Evolutionary conservation across 2,797 vertebrate genomes (phyloP).

Genomic region (Clarias fuscus): DNA sequence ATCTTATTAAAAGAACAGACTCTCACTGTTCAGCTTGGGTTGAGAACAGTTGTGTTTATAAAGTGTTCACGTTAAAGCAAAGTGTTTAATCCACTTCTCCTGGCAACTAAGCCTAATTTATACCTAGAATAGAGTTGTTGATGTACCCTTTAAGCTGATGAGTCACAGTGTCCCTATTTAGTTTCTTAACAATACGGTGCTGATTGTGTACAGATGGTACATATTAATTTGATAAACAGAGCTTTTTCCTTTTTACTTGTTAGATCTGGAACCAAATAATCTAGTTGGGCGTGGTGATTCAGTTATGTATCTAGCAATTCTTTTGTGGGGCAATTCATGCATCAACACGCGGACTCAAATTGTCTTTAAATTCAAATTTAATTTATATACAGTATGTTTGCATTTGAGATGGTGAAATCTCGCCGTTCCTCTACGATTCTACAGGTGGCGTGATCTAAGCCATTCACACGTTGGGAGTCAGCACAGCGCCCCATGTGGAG

Average conservation of each 20-base stretch:
- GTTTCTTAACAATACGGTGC: neutral
- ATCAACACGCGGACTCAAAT: too few species aligned
- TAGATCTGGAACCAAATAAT: neutral
- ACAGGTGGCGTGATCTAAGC: too few species aligned
- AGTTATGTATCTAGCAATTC: too few species aligned
- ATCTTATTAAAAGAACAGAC: neutral
- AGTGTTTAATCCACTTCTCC: constrained; percentile 10
- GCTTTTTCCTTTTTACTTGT: neutral
- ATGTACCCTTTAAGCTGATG: neutral
- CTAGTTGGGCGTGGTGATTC: neutral
- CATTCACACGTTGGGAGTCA: too few species aligned
- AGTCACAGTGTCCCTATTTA: neutral
- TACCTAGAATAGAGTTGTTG: neutral
- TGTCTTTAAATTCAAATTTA: too few species aligned
- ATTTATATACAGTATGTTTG: too few species aligned
- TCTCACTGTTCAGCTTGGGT: neutral
- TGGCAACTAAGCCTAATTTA: constrained; percentile 19
- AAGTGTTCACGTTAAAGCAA: neutral
- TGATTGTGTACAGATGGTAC: neutral
- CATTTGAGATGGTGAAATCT: too few species aligned
- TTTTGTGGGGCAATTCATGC: too few species aligned
- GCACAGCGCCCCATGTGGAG: too few species aligned
- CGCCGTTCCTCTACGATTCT: too few species aligned
- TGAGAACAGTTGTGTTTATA: neutral
- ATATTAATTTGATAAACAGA: neutral